Evolutionary conservation across 2,888 invertebrate species (phyloP).

Genomic region (Cyclophora albipunctata): DNA sequence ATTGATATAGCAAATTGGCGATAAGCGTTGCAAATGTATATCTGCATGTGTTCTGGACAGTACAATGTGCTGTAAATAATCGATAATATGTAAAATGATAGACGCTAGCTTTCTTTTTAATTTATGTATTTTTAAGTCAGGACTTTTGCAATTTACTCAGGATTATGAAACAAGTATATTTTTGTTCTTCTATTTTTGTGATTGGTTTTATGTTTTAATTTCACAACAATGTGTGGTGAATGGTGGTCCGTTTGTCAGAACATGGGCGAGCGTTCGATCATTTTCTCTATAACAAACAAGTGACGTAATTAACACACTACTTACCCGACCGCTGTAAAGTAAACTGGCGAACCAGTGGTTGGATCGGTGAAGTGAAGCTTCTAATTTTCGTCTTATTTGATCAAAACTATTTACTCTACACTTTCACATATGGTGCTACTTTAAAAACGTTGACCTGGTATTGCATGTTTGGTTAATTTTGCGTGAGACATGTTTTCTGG

Average conservation of each 20-base stretch:
- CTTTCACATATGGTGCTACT: conserved; percentile 68
- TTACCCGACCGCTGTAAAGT: conserved; percentile 15
- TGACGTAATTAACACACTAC: conserved; percentile 12
- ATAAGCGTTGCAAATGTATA: conserved; percentile 36
- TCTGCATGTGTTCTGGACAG: conserved; percentile 34
- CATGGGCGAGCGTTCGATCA: not conserved
- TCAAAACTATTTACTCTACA: conserved; percentile 60
- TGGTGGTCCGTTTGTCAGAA: too few species aligned
- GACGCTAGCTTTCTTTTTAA: conserved; percentile 21
- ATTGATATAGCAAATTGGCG: conserved; percentile 35
- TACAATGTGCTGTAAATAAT: conserved; percentile 44
- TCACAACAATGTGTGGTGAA: too few species aligned
- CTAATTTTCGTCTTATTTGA: conserved; percentile 59
- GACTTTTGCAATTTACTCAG: too few species aligned
- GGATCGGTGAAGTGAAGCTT: conserved; percentile 38
- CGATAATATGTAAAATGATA: conserved; percentile 36
- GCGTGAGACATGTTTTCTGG: conserved; percentile 26
- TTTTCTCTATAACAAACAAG: conserved; percentile 2
- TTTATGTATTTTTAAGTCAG: not conserved
- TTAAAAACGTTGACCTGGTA: conserved; percentile 66
- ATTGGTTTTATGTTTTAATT: too few species aligned
- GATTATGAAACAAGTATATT: too few species aligned
- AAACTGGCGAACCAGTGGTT: conserved; percentile 31
- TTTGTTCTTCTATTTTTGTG: too few species aligned
- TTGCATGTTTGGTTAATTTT: conserved; percentile 56